Evolutionary conservation across 2,797 vertebrate species (phyloP), one percentile per base, ranked within the genome.

Genomic region (Salarias fasciatus): DNA sequence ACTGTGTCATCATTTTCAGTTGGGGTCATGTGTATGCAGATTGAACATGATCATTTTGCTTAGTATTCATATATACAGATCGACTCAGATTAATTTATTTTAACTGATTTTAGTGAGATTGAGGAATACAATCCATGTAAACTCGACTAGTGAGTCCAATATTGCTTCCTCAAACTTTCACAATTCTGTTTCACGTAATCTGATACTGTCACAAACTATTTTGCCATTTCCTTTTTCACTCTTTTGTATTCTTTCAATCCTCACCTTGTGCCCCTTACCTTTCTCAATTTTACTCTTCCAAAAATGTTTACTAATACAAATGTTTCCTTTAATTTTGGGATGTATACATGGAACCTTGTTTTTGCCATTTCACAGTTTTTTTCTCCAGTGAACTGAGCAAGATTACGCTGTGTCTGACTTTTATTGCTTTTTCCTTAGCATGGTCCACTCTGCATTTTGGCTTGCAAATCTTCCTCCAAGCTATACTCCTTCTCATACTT

Each of bases 251-350:
- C n/a, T 45, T 4, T 60, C 36, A 52, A 4, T 12, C 7, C 5
- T n/a, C 49, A 30, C 18, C 13, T 33, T 33, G 31, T 49, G 12
- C 5, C 10, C 47, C 58, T 63, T 56, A 29, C 48, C 6, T 36
- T 53, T 47, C 41, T 33, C 33, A 14, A 38, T 13, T 53, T 24
- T 24, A 24, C 8, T 45, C 35, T 63, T 75, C 13, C 36, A 15
- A 47, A 41, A 64, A 54, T 42, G 51, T 55, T 8, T 45, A 33
- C 61, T 64, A 47, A 71, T 63, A 40, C 63, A 40, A n/a, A n/a
- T n/a, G n/a, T n/a, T n/a, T 15, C 31, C 35, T 30, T 35, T 9
- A 12, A 66, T 51, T 63, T 11, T 80, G 77, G 80, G 77, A 86
- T 72, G 71, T 64, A 54, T 59, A 42, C 51, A 38, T 61, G 38